phyloP scores from a whole-genome alignment of 2,797 vertebrate species.

The Cryptoprocta ferox region DNA sequence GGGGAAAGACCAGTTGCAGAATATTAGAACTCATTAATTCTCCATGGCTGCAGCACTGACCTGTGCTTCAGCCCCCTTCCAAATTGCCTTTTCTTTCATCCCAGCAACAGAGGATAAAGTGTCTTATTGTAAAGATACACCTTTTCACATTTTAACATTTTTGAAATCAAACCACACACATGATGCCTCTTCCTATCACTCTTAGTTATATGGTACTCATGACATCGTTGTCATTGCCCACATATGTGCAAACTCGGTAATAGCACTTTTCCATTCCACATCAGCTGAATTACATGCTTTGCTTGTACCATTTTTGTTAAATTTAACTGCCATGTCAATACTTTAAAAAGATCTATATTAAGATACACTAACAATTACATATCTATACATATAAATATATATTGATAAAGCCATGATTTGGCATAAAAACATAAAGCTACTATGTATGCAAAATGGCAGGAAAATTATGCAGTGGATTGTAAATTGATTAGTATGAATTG shows the following conservation, averaged over 20 bases:
- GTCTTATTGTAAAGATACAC: not conserved
- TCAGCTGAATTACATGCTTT: not conserved
- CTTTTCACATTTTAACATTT: not conserved
- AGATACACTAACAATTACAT: not conserved
- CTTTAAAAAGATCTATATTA: not conserved
- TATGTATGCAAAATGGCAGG: not conserved
- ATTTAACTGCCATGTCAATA: not conserved
- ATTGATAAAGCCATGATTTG: not conserved
- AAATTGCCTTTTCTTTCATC: not conserved
- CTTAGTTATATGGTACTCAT: not conserved
- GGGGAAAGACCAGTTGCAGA: not conserved
- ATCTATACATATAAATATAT: not conserved
- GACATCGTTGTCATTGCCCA: not conserved
- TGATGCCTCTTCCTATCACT: not conserved
- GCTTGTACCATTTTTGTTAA: not conserved
- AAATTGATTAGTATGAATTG: not conserved
- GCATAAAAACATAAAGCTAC: not conserved
- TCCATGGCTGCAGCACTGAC: not conserved
- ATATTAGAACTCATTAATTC: not conserved
- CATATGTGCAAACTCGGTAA: not conserved
- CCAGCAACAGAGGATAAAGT: not conserved
- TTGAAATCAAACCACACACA: not conserved
- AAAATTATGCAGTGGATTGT: not conserved
- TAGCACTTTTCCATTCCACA: not conserved
- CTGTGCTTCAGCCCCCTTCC: not conserved